Base-by-base conservation (phyloP, 2,888 invertebrate genomes). In the Cataglyphis albicans region DNA sequence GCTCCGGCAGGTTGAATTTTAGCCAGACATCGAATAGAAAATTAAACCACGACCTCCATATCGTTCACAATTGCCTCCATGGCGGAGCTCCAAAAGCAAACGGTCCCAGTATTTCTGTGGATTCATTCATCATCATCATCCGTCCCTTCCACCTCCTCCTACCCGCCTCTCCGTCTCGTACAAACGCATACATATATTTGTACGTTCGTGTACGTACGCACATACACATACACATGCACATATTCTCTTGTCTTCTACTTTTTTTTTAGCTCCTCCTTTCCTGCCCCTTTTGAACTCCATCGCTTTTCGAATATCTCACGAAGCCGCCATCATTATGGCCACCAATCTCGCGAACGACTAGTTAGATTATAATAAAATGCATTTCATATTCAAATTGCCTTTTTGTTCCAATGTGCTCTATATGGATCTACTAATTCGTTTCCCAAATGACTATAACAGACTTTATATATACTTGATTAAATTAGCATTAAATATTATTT, bases 91-190 rank as follows among this genome's bases (percentile, higher is more conserved):
- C 86, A 88, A 94, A 94, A 93, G 93, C 92, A 91, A 93, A 90
- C 92, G 91, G 91, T 92, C 92, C 90, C 91, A 90, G 91, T 89
- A 92, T 94, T 94, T 93, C 93, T 92, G 92, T 93, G 91, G 92
- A 91, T 92, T 72, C 93, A 94, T 94, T 92, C 94, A 93, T 94
- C 94, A 94, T 94, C 94, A 94, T 94, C 94, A 94, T 91, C 91
- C 91, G 89, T 91, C 90, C 91, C 90, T 91, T 90, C 91, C 89
- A 90, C 92, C 91, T 91, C 90, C 91, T 88, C 85, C 88, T 78
- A 83, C 81, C 84, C 38, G 65, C 80, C 89, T 87, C 85, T 82
- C 81, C 68, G 63, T 87, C 65, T 73, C 73, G 67, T 64, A 83
- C 86, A 85, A 82, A 65, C 64, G 18, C 86, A 86, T 87, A 73